Evolutionary conservation across 2,113 vertebrate genomes (phyloP).

Genomic region (Callopanchax toddi): DNA sequence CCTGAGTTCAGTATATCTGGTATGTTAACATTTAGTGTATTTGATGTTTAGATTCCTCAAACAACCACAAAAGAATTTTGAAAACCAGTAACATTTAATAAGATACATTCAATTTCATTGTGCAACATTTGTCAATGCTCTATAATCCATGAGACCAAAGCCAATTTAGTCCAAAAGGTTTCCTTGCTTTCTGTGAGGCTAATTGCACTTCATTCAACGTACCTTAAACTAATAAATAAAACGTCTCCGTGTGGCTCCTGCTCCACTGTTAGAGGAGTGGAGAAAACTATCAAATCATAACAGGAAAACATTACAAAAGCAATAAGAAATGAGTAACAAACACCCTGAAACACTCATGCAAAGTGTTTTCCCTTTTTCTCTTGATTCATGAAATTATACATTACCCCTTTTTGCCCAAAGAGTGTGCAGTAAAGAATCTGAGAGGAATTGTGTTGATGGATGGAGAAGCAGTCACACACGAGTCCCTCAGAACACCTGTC

Average conservation of each 20-base stretch:
- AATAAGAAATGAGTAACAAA: slow-evolving; percentile 59
- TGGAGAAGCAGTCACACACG: slow-evolving; percentile 38
- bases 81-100: slow-evolving; percentile 75
- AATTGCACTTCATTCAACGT: slow-evolving; percentile 82
- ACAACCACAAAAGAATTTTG: slow-evolving; percentile 24
- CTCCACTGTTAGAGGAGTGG: slow-evolving; percentile 68
- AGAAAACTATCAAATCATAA: slow-evolving; percentile 72
- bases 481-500: slow-evolving; percentile 67
- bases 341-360: slow-evolving; percentile 79
- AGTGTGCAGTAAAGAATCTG: slow-evolving; percentile 66
- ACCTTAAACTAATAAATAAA: slow-evolving; percentile 84
- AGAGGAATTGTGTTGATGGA: slow-evolving; percentile 61
- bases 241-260: slow-evolving; percentile 69
- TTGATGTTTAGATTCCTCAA: slow-evolving; percentile 9
- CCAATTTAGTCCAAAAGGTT: slow-evolving; percentile 65
- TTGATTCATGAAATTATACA: slow-evolving; percentile 65
- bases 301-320: slow-evolving; percentile 67
- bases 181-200: slow-evolving; percentile 56
- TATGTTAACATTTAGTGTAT: slow-evolving; percentile 1
- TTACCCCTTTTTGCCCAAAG: slow-evolving; percentile 66
- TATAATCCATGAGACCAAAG: slow-evolving; percentile 62
- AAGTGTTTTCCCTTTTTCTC: slow-evolving; percentile 61
- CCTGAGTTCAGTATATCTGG: neutral
- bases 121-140: slow-evolving; percentile 79
- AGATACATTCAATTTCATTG: slow-evolving; percentile 86